Evolutionary conservation across 2,888 invertebrate genomes (phyloP).

Genomic region (Herminia tarsipennalis): DNA sequence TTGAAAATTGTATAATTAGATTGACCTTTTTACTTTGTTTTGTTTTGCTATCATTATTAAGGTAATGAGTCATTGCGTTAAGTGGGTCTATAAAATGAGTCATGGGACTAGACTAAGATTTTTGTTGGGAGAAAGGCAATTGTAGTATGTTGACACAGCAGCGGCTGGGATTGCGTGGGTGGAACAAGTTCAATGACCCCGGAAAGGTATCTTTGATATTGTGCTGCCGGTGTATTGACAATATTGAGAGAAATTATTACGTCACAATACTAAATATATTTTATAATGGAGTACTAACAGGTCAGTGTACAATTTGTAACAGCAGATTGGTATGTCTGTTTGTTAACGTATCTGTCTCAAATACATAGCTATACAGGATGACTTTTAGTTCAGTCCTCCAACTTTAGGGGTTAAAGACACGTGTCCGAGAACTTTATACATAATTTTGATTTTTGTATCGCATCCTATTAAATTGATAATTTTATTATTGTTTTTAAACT

Average conservation of each 20-base stretch:
- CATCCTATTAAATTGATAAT: too few relatives aligned
- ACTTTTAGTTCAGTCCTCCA: too few relatives aligned
- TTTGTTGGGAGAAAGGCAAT: constrained; percentile 44
- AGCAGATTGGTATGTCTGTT: too few relatives aligned
- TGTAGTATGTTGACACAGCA: constrained; percentile 65
- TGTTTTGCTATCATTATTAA: constrained; percentile 68
- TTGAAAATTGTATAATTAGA: constrained; percentile 27
- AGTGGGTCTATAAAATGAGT: constrained; percentile 72
- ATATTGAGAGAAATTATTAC: constrained; percentile 4
- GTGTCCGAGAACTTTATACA: too few relatives aligned
- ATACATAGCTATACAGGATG: too few relatives aligned
- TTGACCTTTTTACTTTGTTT: constrained; percentile 23
- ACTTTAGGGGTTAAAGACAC: too few relatives aligned
- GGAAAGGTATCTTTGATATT: constrained; percentile 61
- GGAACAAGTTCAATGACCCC: constrained; percentile 65
- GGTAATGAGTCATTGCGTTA: constrained; percentile 74
- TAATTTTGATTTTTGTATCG: too few relatives aligned
- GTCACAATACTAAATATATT: too few relatives aligned
- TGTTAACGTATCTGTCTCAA: too few relatives aligned
- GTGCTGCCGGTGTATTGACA: constrained; percentile 31
- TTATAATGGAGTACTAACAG: too few relatives aligned
- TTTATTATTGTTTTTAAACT: too few relatives aligned
- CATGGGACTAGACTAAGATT: constrained; percentile 51
- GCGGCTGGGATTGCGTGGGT: constrained; percentile 63
- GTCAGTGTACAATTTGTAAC: too few relatives aligned